Conservation (phyloP, 2,888 invertebrate genomes). For the Chirona hameri region DNA sequence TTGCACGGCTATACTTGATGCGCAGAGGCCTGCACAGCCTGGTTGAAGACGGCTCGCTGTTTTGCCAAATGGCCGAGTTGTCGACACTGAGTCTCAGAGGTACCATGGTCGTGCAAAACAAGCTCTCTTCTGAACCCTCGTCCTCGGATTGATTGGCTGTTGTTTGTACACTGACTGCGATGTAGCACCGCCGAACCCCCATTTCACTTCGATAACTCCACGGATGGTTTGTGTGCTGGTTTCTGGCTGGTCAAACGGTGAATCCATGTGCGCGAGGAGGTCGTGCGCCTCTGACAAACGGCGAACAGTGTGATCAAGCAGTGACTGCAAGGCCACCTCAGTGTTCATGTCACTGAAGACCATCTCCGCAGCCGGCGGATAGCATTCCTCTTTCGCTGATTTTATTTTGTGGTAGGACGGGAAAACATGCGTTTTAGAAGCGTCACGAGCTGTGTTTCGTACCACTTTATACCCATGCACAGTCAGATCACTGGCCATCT, state of each 20-base stretch:
- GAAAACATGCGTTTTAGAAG: neutral
- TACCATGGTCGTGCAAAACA: neutral
- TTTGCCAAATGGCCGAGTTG: neutral
- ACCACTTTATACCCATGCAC: neutral
- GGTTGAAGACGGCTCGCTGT: neutral
- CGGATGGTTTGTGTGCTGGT: neutral
- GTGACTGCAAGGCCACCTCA: neutral
- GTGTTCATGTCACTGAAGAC: neutral
- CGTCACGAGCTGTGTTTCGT: neutral
- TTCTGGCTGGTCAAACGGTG: neutral
- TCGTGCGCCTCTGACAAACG: neutral
- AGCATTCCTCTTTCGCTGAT: neutral
- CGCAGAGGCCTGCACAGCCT: neutral
- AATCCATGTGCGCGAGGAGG: neutral
- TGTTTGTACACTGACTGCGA: neutral
- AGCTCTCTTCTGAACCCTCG: neutral
- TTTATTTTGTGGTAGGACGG: neutral
- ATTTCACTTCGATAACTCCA: neutral
- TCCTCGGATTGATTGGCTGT: neutral
- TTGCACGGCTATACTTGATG: neutral
- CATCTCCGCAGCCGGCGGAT: neutral
- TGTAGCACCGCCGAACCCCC: neutral
- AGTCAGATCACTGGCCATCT: neutral
- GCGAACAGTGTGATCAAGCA: neutral
- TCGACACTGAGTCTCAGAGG: neutral